These are phyloP conservation scores for Acromyrmex charruanus DNA, from an alignment of 1,140 invertebrate genomes.

Conservation along the genomic window DNA sequence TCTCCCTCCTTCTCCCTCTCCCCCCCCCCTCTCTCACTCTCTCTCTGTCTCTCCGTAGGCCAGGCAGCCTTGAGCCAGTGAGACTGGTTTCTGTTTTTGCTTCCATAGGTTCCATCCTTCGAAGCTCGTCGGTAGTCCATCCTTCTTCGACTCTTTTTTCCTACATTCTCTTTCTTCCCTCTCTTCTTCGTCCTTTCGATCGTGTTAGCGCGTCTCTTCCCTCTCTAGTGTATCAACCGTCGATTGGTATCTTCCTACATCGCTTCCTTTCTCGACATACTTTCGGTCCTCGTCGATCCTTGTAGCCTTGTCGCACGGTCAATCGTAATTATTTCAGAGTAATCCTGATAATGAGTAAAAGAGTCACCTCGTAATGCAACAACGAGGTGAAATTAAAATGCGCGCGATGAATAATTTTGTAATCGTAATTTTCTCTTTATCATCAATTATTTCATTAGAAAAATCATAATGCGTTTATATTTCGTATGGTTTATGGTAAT, in stretches of 20 bases:
- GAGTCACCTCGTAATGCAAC: background rate
- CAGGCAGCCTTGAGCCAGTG: constrained; percentile 86
- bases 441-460: background rate
- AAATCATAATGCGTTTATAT: background rate
- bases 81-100: constrained; percentile 87
- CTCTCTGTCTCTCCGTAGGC: constrained; percentile 30
- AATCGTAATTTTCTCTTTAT: constrained; percentile 6
- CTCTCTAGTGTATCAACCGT: constrained; percentile 66
- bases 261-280: constrained; percentile 35
- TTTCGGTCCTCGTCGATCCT: constrained; percentile 54
- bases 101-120: constrained; percentile 85
- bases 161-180: constrained; percentile 48
- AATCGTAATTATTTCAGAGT: constrained; percentile 75
- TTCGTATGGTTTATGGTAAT: background rate
- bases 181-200: constrained; percentile 61
- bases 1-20: background rate
- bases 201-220: constrained; percentile 69
- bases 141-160: constrained; percentile 80
- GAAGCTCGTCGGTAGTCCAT: constrained; percentile 83
- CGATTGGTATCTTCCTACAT: constrained; percentile 67
- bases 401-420: background rate
- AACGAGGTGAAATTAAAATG: background rate
- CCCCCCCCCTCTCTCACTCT: background rate
- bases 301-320: constrained; percentile 11
- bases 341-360: constrained; percentile 52